Conservation (phyloP, 2,888 invertebrate species). For the Drosophila suboccidentalis region DNA sequence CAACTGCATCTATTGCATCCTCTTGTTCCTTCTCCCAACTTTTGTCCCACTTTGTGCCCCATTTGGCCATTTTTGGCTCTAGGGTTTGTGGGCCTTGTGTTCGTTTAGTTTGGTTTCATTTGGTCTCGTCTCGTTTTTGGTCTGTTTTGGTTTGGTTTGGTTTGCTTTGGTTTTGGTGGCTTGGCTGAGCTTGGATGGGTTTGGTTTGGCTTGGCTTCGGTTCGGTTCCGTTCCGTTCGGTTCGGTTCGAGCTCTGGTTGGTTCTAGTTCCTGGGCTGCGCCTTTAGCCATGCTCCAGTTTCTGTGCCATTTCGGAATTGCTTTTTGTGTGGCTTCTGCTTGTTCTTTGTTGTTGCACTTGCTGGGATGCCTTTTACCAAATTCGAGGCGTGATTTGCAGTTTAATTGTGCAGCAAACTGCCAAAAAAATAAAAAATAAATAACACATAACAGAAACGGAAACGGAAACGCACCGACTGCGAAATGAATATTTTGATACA, state of each 20-base stretch:
- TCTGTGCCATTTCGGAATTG: slow-evolving; percentile 71
- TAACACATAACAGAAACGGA: slow-evolving; percentile 23
- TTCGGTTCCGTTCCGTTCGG: slow-evolving; percentile 11
- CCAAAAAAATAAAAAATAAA: slow-evolving; percentile 27
- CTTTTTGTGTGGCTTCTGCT: slow-evolving; percentile 65
- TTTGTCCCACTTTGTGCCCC: slow-evolving; percentile 13
- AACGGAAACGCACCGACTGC: slow-evolving; percentile 50
- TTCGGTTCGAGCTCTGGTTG: slow-evolving; percentile 2
- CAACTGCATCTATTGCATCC: slow-evolving; percentile 24
- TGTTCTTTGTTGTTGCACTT: slow-evolving; percentile 14
- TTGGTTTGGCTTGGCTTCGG: slow-evolving; percentile 19
- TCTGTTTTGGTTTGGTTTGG: slow-evolving; percentile 27
- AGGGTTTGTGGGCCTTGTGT: slow-evolving; percentile 19
- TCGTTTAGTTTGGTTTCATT: slow-evolving; percentile 22
- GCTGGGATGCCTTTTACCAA: slow-evolving; percentile 64
- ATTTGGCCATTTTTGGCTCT: slow-evolving; percentile 26
- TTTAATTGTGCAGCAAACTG: slow-evolving; percentile 77
- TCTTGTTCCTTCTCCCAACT: not conserved
- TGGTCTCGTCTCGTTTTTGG: slow-evolving; percentile 27
- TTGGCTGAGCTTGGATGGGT: slow-evolving; percentile 9
- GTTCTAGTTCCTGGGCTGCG: slow-evolving; percentile 15
- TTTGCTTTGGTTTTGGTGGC: slow-evolving; percentile 20
- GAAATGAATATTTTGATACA: slow-evolving; percentile 48
- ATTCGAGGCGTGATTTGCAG: slow-evolving; percentile 76
- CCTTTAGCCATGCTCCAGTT: slow-evolving; percentile 72